These are phyloP conservation scores for Botia kubotai DNA, from an alignment of 2,797 vertebrate genomes.

Conservation along the genomic window DNA sequence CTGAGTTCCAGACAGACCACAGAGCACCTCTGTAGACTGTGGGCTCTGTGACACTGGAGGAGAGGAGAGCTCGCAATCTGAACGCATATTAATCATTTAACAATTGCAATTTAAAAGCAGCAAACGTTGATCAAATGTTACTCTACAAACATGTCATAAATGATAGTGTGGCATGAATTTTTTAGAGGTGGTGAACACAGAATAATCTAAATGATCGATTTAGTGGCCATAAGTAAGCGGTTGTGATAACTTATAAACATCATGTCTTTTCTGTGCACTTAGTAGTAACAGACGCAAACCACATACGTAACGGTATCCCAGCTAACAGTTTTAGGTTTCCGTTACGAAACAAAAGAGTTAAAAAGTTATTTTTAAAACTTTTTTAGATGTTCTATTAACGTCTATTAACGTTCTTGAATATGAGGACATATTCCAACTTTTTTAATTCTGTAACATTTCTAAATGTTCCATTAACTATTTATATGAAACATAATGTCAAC, in stretches of 20 bases:
- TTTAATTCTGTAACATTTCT: no score
- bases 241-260: not conserved
- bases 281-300: no score
- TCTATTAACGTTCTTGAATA: no score
- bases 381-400: no score
- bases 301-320: no score
- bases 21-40: constrained; percentile 9
- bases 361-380: no score
- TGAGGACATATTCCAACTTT: no score
- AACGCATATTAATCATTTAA: constrained; percentile 47
- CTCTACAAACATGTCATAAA: not conserved
- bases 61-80: constrained; percentile 30
- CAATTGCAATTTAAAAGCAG: constrained; percentile 22
- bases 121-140: not conserved
- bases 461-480: no score
- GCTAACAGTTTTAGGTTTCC: no score
- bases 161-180: not conserved
- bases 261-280: no score
- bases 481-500: no score
- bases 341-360: no score
- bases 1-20: constrained; percentile 30
- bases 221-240: not conserved
- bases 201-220: not conserved
- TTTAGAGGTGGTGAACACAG: not conserved
- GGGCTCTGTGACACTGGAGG: constrained; percentile 18